Evolutionary conservation across 2,888 invertebrate genomes (phyloP).

Genomic region (Drosophila dives): DNA sequence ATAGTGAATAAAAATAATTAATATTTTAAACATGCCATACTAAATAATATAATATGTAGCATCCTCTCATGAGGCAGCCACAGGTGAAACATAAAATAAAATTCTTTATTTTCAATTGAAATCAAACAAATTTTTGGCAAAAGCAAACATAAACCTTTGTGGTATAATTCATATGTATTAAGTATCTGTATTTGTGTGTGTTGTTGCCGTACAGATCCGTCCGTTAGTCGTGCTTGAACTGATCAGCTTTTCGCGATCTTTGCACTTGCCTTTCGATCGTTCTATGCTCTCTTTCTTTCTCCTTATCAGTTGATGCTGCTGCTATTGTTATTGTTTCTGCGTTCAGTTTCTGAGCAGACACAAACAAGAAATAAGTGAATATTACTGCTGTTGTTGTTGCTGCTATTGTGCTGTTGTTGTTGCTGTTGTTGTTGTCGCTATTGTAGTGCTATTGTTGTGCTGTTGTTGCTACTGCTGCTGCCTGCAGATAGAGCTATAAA

Average conservation of each 20-base stretch:
- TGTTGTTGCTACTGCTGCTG: slow-evolving; percentile 27
- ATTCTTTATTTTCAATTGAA: not conserved
- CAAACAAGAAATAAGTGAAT: slow-evolving; percentile 33
- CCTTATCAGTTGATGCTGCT: slow-evolving; percentile 48
- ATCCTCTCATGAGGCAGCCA: slow-evolving; percentile 24
- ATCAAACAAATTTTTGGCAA: not conserved
- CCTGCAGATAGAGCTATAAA: slow-evolving; percentile 60
- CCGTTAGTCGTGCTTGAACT: slow-evolving; percentile 20
- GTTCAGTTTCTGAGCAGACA: slow-evolving; percentile 41
- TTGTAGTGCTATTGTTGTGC: slow-evolving; percentile 9
- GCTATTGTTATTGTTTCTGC: slow-evolving; percentile 31
- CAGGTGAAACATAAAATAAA: slow-evolving; percentile 34
- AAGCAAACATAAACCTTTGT: not conserved
- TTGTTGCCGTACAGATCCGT: slow-evolving; percentile 11
- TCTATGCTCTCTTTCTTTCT: slow-evolving; percentile 33
- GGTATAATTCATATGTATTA: not conserved
- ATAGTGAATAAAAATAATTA: slow-evolving; percentile 11
- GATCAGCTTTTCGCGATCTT: slow-evolving; percentile 58
- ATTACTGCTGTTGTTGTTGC: slow-evolving; percentile 24
- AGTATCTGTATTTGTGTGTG: not conserved
- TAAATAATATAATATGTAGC: not conserved
- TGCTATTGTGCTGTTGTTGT: slow-evolving; percentile 20
- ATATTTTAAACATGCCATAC: not conserved
- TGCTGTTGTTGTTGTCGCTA: slow-evolving; percentile 20
- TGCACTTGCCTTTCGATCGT: slow-evolving; percentile 45